Percentiles rank a stretch among this genome's conserved stretches.
phyloP scores from a whole-genome alignment of 1,140 invertebrate species.

The Charaxes varanes region DNA sequence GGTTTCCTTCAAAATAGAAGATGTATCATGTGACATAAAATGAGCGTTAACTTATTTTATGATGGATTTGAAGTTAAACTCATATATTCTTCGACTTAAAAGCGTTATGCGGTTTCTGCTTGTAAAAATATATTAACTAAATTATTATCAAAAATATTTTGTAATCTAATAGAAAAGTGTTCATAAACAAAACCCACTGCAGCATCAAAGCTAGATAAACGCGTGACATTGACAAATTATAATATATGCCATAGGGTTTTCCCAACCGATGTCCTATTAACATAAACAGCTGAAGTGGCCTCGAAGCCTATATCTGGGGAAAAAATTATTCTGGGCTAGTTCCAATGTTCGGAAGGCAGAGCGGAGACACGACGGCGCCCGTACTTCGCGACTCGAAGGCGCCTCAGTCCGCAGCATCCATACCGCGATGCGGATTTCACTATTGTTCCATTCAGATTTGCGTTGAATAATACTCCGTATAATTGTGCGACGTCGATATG shows the following conservation, averaged over 20 bases:
- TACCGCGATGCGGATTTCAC: slow-evolving; percentile 3
- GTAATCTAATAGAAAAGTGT: too few relatives aligned
- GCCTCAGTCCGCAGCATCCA: slow-evolving; percentile 23
- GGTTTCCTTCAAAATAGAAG: too few relatives aligned
- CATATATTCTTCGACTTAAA: too few relatives aligned
- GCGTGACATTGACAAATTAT: slow-evolving; percentile 57
- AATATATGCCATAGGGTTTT: slow-evolving; percentile 51
- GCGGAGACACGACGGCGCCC: slow-evolving; percentile 54
- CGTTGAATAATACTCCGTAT: background rate
- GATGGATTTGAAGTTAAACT: too few relatives aligned
- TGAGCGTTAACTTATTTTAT: too few relatives aligned
- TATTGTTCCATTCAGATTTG: slow-evolving; percentile 4
- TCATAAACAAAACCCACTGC: slow-evolving; percentile 9
- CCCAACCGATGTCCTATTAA: slow-evolving; percentile 49
- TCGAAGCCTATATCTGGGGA: slow-evolving; percentile 58
- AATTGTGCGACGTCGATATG: too few relatives aligned
- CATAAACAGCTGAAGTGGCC: slow-evolving; percentile 53
- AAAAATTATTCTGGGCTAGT: slow-evolving; percentile 60
- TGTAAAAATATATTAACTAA: too few relatives aligned
- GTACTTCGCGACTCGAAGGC: slow-evolving; percentile 28
- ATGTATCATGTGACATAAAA: too few relatives aligned
- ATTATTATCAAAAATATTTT: too few relatives aligned
- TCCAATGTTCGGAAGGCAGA: slow-evolving; percentile 43
- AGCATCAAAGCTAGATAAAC: slow-evolving; percentile 16
- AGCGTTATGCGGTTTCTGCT: too few relatives aligned